Percentiles rank a stretch among this genome's conserved stretches.
phyloP scores from a whole-genome alignment of 2,113 vertebrate genomes.

The Cnemophilus loriae region DNA sequence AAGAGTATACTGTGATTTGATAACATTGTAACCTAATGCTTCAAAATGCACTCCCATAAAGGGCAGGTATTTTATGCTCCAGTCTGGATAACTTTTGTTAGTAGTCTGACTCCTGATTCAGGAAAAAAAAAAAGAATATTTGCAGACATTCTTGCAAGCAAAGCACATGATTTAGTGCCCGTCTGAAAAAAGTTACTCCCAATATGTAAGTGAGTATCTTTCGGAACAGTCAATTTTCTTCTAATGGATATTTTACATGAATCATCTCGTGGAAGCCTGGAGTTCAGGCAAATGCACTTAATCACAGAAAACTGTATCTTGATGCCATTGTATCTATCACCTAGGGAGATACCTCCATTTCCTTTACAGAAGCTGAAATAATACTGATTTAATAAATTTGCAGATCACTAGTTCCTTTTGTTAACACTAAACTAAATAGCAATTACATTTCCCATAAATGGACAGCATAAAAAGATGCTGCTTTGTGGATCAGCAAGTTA shows the following conservation, averaged over 20 bases:
- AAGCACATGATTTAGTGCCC: neutral
- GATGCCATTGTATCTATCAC: neutral
- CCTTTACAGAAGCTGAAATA: neutral
- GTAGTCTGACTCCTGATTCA: neutral
- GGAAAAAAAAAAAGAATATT: neutral
- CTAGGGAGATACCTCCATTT: neutral
- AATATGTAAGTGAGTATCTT: neutral
- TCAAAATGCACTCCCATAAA: conserved; percentile 30
- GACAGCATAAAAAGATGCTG: neutral
- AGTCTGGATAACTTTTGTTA: neutral
- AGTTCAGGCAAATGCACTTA: neutral
- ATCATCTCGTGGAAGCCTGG: neutral
- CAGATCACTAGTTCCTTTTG: neutral
- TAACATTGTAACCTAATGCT: conserved; percentile 22
- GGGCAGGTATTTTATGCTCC: neutral
- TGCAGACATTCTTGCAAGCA: neutral
- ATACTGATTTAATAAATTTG: neutral
- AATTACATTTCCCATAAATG: neutral
- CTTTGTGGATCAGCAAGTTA: neutral
- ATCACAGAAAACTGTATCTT: neutral
- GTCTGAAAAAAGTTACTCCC: neutral
- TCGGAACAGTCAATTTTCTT: neutral
- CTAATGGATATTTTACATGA: neutral
- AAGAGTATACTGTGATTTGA: conserved; percentile 1
- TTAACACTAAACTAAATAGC: neutral